Percentiles rank a stretch among this genome's conserved stretches.
phyloP scores from a whole-genome alignment of 2,888 invertebrate species.

The Lasioglossum morio region DNA sequence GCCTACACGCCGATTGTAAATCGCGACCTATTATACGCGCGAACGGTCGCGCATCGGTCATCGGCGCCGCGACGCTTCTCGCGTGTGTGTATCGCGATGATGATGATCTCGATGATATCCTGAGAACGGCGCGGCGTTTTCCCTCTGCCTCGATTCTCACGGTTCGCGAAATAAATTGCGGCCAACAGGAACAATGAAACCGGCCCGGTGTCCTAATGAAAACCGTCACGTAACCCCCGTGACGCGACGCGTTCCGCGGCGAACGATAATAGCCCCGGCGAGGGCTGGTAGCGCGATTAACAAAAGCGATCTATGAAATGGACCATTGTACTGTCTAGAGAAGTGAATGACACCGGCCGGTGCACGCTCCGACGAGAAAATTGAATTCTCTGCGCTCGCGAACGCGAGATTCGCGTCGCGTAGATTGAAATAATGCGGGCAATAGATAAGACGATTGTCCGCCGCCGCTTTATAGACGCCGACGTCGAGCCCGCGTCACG shows the following conservation, averaged over 20 bases:
- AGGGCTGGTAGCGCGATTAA: slow-evolving; percentile 54
- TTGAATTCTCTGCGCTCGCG: slow-evolving; percentile 49
- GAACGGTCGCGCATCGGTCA: slow-evolving; percentile 52
- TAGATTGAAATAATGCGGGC: slow-evolving; percentile 57
- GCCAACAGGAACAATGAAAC: neutral
- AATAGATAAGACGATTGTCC: slow-evolving; percentile 42
- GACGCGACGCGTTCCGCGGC: slow-evolving; percentile 34
- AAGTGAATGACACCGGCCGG: slow-evolving; percentile 52
- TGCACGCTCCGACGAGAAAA: slow-evolving; percentile 41
- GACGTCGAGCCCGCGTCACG: neutral
- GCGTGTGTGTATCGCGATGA: neutral
- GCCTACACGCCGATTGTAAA: slow-evolving; percentile 42
- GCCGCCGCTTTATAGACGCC: neutral
- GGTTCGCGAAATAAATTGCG: slow-evolving; percentile 43
- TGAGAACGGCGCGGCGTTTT: slow-evolving; percentile 18
- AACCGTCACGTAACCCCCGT: slow-evolving; percentile 34
- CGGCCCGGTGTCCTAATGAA: slow-evolving; percentile 41
- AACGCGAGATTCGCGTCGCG: slow-evolving; percentile 31
- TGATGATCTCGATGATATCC: slow-evolving; percentile 17
- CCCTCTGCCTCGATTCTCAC: slow-evolving; percentile 57
- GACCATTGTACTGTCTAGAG: slow-evolving; percentile 60
- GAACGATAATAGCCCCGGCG: slow-evolving; percentile 43
- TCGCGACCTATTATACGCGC: slow-evolving; percentile 55
- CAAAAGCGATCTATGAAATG: slow-evolving; percentile 65
- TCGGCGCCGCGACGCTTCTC: neutral